Percentiles rank a stretch among this genome's conserved stretches.
Evolutionary conservation across 2,888 invertebrate species (phyloP).

Genomic region (Eupithecia insigniata): DNA sequence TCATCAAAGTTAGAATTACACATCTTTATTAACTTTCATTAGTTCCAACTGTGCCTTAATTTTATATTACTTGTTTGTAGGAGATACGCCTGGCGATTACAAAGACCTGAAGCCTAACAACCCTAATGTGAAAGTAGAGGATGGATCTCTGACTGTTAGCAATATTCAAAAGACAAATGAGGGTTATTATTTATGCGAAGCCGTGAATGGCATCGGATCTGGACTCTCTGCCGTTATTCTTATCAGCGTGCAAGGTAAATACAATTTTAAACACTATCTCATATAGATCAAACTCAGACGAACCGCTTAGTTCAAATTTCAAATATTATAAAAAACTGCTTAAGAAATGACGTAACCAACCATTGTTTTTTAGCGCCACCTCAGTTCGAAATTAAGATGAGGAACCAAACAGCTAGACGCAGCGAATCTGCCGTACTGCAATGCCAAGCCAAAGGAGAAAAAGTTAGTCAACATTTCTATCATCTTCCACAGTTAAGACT

Average conservation of each 20-base stretch:
- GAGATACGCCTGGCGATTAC: constrained; percentile 96
- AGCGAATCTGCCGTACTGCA: constrained; percentile 95
- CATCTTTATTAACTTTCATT: background rate
- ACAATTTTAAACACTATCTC: background rate
- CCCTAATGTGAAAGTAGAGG: constrained; percentile 95
- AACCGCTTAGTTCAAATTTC: background rate
- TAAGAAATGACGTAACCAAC: background rate
- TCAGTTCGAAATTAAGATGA: constrained; percentile 95
- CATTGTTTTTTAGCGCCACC: constrained; percentile 88
- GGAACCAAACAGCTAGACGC: constrained; percentile 95
- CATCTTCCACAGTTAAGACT: background rate
- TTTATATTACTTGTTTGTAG: constrained; percentile 69
- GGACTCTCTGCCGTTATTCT: constrained; percentile 97
- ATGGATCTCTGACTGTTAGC: constrained; percentile 95
- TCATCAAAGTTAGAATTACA: background rate
- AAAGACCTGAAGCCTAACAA: constrained; percentile 96
- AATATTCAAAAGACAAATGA: constrained; percentile 97
- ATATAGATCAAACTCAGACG: background rate
- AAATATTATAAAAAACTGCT: background rate
- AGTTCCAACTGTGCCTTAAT: background rate
- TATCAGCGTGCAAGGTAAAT: constrained; percentile 95
- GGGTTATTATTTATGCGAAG: constrained; percentile 97
- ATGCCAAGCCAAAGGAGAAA: constrained; percentile 97
- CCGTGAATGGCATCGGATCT: constrained; percentile 97
- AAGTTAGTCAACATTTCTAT: constrained; percentile 61